These are phyloP conservation scores for Monopis laevigella DNA, from an alignment of 2,888 invertebrate genomes.

Conservation along the genomic window DNA sequence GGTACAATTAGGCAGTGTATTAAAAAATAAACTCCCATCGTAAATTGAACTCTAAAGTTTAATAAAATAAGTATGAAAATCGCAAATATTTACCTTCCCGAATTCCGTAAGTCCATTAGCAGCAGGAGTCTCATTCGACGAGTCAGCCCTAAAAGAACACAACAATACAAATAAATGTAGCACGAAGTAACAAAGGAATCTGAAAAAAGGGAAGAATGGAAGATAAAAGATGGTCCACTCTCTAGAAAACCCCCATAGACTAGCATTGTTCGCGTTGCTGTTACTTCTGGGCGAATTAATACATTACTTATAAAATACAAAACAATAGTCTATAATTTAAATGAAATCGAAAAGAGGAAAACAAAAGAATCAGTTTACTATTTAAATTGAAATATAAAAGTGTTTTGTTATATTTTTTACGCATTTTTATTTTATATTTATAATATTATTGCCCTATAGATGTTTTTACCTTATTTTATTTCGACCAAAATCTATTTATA, in stretches of 20 bases:
- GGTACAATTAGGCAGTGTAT: background rate
- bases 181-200: conserved; percentile 26
- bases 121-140: conserved; percentile 55
- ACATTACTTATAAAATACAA: no score
- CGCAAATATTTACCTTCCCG: conserved; percentile 50
- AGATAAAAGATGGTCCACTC: background rate
- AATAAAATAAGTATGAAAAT: conserved; percentile 2
- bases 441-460: no score
- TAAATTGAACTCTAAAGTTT: background rate
- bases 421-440: no score
- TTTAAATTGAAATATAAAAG: no score
- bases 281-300: no score
- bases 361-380: no score
- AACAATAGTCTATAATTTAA: no score
- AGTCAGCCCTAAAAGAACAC: conserved; percentile 55
- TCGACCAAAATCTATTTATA: no score
- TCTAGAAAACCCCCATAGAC: background rate
- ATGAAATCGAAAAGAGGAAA: no score
- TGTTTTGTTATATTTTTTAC: no score
- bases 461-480: no score
- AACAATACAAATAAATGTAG: conserved; percentile 43
- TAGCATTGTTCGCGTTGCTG: no score
- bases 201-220: conserved; percentile 2
- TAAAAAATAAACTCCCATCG: background rate
- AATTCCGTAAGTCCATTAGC: conserved; percentile 60